phyloP scores from a whole-genome alignment of 2,888 invertebrate genomes.

The Folsomia candida region DNA sequence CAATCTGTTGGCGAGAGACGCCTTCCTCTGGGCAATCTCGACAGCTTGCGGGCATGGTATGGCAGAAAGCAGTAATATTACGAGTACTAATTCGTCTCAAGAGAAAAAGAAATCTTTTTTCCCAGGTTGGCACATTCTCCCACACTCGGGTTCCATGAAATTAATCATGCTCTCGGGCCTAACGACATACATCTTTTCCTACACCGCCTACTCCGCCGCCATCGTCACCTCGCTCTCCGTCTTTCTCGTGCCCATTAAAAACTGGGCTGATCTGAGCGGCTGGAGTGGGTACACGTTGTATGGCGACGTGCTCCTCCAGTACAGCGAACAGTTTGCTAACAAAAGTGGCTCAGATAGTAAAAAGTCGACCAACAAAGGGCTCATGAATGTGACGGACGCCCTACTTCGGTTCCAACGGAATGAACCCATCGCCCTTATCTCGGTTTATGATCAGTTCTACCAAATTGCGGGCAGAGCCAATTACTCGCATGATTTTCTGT shows the following conservation, averaged over 20 bases:
- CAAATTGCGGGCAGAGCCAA: background rate
- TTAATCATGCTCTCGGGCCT: conserved; percentile 8
- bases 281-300: conserved; percentile 7
- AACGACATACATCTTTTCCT: background rate
- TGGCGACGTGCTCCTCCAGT: background rate
- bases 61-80: too few relatives aligned
- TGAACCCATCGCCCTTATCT: conserved; percentile 4
- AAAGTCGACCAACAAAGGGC: background rate
- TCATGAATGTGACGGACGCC: background rate
- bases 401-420: background rate
- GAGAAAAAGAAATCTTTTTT: background rate
- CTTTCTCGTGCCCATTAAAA: background rate
- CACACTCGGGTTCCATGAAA: conserved; percentile 7
- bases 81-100: too few relatives aligned
- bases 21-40: background rate
- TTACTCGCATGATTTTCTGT: background rate
- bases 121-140: conserved; percentile 5
- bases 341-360: background rate
- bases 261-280: background rate
- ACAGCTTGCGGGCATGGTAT: conserved; percentile 7
- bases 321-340: background rate
- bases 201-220: conserved; percentile 9
- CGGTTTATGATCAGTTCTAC: conserved; percentile 9
- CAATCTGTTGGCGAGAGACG: background rate
- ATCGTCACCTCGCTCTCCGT: conserved; percentile 6